Evolutionary conservation across 2,113 vertebrate species (phyloP), one percentile per base, ranked within the genome.

Genomic region (Thamnophis sirtalis): DNA sequence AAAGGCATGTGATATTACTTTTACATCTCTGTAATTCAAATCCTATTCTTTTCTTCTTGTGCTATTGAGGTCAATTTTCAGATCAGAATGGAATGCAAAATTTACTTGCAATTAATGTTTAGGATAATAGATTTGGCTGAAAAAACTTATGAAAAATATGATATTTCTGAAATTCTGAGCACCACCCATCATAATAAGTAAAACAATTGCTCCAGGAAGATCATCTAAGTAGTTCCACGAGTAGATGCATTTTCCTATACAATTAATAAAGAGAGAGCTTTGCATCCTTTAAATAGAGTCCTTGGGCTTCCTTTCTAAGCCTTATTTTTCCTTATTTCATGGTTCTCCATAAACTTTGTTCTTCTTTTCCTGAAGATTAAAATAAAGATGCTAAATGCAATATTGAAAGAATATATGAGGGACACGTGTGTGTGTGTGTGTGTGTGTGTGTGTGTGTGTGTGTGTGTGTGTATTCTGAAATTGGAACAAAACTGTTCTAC

Each of bases 151-250:
- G 63, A 80, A 56, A 43, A 86, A 10, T 68, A 4, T 33, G 21
- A 73, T 49, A 11, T 86, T 86, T 86, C 60, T 48, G 19, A 60
- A 91, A 60, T n/a, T 85, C n/a, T 51, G 8, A 63, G 24, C 28
- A 51, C 28, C 8, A n/a, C 9, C 54, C 22, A 68, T 73, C 13
- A 55, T 4, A 89, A 54, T 80, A 92, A 80, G 9, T 51, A 90
- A 60, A 3, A 91, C 50, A 95, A n/a, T 92, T 93, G 8, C 53
- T 94, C 38, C 21, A 2, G 84, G 68, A 68, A 95, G 26, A 51
- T 80, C 63, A 51, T 68, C 84, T 0, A n/a, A 60, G 22, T 53
- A 15, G 6, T 50, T 93, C 54, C 93, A 60, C 87, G 63, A 86
- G 22, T 38, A 93, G 73, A 58, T 91, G 4, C 17, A 9, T 92